phyloP scores from a whole-genome alignment of 92 coral and sea anemone species.

The Blastomussa wellsi region DNA sequence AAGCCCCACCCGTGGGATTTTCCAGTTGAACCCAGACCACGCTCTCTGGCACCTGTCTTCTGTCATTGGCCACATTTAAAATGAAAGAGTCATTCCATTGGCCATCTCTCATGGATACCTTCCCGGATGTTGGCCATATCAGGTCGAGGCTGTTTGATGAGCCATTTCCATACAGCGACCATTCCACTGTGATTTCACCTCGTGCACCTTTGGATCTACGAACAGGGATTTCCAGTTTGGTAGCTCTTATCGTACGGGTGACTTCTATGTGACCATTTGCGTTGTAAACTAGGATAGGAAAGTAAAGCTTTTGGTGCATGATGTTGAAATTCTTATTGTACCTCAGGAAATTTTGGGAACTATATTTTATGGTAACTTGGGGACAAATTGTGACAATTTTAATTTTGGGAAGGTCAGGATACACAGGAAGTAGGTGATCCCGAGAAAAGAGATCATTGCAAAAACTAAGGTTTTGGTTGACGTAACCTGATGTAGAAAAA shows the following conservation, averaged over 20 bases:
- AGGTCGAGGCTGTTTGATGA: slow-evolving; percentile 40
- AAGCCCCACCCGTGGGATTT: slow-evolving; percentile 67
- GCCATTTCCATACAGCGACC: slow-evolving; percentile 67
- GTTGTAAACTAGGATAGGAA: slow-evolving; percentile 42
- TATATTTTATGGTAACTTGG: background rate
- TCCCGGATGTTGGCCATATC: slow-evolving; percentile 75
- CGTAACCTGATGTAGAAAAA: too few relatives aligned
- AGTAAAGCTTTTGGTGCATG: background rate
- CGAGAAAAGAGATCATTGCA: too few relatives aligned
- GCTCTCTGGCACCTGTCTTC: slow-evolving; percentile 43
- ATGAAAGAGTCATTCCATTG: slow-evolving; percentile 80
- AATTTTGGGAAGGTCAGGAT: too few relatives aligned
- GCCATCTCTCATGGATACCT: slow-evolving; percentile 56
- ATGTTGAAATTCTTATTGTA: background rate
- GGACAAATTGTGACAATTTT: too few relatives aligned
- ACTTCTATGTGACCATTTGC: slow-evolving; percentile 58
- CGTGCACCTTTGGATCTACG: slow-evolving; percentile 84
- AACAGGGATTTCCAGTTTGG: slow-evolving; percentile 66
- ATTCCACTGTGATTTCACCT: slow-evolving; percentile 73
- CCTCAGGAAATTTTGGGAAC: too few relatives aligned
- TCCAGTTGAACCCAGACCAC: slow-evolving; percentile 54
- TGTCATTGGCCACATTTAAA: slow-evolving; percentile 56
- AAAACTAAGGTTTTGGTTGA: too few relatives aligned
- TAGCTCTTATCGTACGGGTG: slow-evolving; percentile 46
- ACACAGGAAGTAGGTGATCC: too few relatives aligned